Conservation (phyloP, 2,888 invertebrate species). For the Linnaemya tessellans region DNA sequence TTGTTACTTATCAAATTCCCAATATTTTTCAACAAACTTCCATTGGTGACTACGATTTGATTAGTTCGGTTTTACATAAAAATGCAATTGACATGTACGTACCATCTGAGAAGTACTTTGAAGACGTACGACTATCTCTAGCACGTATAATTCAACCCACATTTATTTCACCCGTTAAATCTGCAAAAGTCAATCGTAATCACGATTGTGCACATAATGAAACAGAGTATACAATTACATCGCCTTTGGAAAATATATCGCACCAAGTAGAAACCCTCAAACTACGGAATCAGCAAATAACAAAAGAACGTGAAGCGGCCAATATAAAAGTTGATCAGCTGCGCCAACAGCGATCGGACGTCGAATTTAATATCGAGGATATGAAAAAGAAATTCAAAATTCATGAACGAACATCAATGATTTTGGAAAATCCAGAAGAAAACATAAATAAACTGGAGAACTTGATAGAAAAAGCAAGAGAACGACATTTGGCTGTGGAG, state of each 20-base stretch:
- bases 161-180: background rate
- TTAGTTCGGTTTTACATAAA: conserved; percentile 79
- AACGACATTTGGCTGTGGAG: conserved; percentile 86
- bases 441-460: conserved; percentile 85
- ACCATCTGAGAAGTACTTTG: background rate
- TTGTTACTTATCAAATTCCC: conserved; percentile 74
- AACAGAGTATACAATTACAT: conserved; percentile 26
- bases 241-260: conserved; percentile 73
- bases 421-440: conserved; percentile 87
- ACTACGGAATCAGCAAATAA: conserved; percentile 73
- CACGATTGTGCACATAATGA: background rate
- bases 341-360: conserved; percentile 74
- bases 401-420: conserved; percentile 86
- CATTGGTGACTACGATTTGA: conserved; percentile 76
- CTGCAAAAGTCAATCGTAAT: background rate
- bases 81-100: conserved; percentile 77
- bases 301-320: conserved; percentile 74
- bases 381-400: conserved; percentile 84
- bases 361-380: conserved; percentile 76
- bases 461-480: conserved; percentile 86
- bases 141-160: background rate
- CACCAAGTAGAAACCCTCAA: conserved; percentile 76
- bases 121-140: conserved; percentile 17
- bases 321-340: conserved; percentile 70
- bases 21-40: conserved; percentile 79